Evolutionary conservation across 2,113 vertebrate species (phyloP).

Genomic region (Isurus oxyrinchus): DNA sequence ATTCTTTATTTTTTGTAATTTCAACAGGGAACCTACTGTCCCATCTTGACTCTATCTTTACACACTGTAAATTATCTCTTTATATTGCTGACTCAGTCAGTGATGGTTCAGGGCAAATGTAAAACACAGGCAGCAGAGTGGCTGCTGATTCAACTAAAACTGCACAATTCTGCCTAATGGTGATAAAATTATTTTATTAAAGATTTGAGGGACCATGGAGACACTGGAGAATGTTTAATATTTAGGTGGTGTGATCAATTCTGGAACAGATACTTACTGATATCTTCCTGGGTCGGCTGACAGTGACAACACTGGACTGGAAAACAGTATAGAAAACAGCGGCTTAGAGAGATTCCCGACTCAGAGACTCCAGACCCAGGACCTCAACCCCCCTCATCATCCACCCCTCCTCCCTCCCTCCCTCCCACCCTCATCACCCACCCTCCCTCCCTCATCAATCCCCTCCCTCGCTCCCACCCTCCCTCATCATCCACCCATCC

Average conservation of each 20-base stretch:
- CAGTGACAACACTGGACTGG: not conserved
- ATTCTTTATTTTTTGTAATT: not conserved
- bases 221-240: not conserved
- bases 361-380: not conserved
- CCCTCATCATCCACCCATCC: not conserved
- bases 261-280: not conserved
- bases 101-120: not conserved
- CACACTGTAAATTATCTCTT: not conserved
- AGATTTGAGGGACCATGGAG: no score
- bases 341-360: not conserved
- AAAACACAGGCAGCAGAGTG: not conserved
- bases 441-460: not conserved
- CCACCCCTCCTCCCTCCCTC: no score
- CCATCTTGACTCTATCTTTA: not conserved
- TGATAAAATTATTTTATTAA: not conserved
- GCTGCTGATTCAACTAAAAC: not conserved
- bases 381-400: no score
- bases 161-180: not conserved
- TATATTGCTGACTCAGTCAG: not conserved
- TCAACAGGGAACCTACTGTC: not conserved
- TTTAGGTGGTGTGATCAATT: not conserved
- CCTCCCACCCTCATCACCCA: not conserved
- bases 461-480: not conserved
- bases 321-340: not conserved
- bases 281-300: not conserved